Conservation (phyloP, 1,140 invertebrate species). For the Zaprionus camerounensis region DNA sequence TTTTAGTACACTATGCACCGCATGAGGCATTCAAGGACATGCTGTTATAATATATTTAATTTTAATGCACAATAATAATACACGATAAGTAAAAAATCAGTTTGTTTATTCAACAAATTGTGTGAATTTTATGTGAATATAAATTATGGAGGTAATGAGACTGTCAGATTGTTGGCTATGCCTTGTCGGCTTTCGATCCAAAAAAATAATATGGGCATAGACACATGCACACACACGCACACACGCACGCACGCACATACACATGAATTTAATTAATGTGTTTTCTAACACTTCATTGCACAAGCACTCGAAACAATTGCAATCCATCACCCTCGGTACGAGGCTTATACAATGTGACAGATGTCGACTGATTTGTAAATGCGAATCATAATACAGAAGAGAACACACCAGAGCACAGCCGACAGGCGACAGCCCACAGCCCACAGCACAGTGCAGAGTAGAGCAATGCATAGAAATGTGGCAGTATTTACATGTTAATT, state of each 20-base stretch:
- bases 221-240: not conserved
- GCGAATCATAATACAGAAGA: slow-evolving; percentile 26
- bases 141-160: slow-evolving; percentile 1
- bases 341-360: slow-evolving; percentile 42
- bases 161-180: not conserved
- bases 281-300: slow-evolving; percentile 56
- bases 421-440: not conserved
- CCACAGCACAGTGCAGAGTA: not conserved
- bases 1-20: no score
- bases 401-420: slow-evolving; percentile 10
- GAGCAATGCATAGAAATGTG: slow-evolving; percentile 50
- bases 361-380: slow-evolving; percentile 21
- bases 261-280: slow-evolving; percentile 19
- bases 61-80: not conserved
- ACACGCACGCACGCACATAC: not conserved
- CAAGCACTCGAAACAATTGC: slow-evolving; percentile 37
- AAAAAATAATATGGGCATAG: not conserved
- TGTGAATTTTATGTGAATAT: not conserved
- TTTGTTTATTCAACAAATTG: not conserved
- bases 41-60: not conserved
- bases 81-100: not conserved
- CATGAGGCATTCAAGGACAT: not conserved
- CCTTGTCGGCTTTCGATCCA: not conserved
- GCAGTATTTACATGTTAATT: slow-evolving; percentile 76
- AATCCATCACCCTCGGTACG: slow-evolving; percentile 38